Evolutionary conservation across 2,888 invertebrate species (phyloP).

Genomic region (Polietes domitor): DNA sequence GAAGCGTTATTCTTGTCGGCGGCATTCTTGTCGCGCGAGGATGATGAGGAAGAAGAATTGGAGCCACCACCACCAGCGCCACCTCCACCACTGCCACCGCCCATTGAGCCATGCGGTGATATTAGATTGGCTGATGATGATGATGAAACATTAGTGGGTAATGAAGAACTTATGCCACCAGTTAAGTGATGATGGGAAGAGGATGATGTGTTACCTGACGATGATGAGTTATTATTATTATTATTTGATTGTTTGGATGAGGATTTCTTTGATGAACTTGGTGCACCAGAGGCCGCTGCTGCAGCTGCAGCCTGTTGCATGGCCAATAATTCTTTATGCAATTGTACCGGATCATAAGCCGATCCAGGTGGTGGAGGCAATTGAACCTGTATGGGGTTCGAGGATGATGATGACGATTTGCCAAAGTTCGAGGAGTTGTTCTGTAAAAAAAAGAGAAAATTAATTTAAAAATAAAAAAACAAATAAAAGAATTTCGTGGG

Average conservation of each 20-base stretch:
- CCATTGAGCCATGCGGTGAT: conserved; percentile 73
- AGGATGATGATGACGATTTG: conserved; percentile 77
- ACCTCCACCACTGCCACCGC: conserved; percentile 61
- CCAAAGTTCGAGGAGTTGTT: conserved; percentile 78
- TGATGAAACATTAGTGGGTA: conserved; percentile 63
- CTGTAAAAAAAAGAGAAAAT: conserved; percentile 61
- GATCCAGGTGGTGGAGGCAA: conserved; percentile 77
- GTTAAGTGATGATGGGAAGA: conserved; percentile 64
- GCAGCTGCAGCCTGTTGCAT: conserved; percentile 81
- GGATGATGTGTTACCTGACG: conserved; percentile 57
- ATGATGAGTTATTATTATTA: conserved; percentile 64
- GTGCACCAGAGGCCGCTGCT: conserved; percentile 73
- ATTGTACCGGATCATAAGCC: conserved; percentile 80
- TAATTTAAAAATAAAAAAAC: too few relatives aligned
- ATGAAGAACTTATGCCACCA: conserved; percentile 53
- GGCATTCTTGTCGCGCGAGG: conserved; percentile 73
- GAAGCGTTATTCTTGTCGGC: conserved; percentile 80
- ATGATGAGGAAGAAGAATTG: conserved; percentile 56
- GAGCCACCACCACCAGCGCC: conserved; percentile 66
- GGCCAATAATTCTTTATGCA: conserved; percentile 80
- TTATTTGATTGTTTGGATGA: conserved; percentile 69
- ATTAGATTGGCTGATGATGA: conserved; percentile 73
- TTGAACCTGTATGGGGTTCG: conserved; percentile 64
- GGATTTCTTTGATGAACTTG: conserved; percentile 72
- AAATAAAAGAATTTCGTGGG: too few relatives aligned